phyloP scores from a whole-genome alignment of 2,797 vertebrate genomes.

The Hydrophis major region DNA sequence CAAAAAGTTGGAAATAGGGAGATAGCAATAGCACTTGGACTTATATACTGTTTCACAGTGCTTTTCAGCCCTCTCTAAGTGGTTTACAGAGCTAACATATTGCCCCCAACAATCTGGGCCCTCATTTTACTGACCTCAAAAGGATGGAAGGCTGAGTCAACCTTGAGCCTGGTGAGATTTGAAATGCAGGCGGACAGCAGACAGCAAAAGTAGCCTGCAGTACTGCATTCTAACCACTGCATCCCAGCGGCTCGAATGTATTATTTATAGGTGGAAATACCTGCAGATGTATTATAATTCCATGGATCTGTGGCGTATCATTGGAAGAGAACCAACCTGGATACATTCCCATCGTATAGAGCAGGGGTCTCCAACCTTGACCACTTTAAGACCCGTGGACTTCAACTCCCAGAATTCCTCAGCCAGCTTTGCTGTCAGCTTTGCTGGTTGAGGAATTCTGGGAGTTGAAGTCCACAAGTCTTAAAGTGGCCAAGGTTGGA shows the following conservation, averaged over 20 bases:
- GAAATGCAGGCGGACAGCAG: too few species aligned
- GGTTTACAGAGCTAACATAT: background rate
- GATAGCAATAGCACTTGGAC: background rate
- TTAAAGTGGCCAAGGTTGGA: too few species aligned
- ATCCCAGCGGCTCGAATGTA: background rate
- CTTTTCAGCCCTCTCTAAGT: background rate
- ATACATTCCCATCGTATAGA: background rate
- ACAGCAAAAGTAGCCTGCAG: too few species aligned
- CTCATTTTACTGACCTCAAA: background rate
- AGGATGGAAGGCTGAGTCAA: background rate
- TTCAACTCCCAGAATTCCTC: too few species aligned
- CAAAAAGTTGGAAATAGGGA: background rate
- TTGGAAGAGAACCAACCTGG: background rate
- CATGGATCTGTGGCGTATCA: background rate
- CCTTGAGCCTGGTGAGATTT: background rate
- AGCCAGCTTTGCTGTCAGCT: too few species aligned
- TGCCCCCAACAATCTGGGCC: background rate
- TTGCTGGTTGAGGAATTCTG: too few species aligned
- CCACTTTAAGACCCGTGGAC: too few species aligned
- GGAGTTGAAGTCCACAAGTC: too few species aligned
- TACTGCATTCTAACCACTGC: too few species aligned
- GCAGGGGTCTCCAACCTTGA: too few species aligned
- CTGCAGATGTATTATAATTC: background rate
- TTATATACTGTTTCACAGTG: background rate
- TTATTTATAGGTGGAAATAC: background rate